Evolutionary conservation across 2,888 invertebrate species (phyloP).

Genomic region (Andrena fulva): DNA sequence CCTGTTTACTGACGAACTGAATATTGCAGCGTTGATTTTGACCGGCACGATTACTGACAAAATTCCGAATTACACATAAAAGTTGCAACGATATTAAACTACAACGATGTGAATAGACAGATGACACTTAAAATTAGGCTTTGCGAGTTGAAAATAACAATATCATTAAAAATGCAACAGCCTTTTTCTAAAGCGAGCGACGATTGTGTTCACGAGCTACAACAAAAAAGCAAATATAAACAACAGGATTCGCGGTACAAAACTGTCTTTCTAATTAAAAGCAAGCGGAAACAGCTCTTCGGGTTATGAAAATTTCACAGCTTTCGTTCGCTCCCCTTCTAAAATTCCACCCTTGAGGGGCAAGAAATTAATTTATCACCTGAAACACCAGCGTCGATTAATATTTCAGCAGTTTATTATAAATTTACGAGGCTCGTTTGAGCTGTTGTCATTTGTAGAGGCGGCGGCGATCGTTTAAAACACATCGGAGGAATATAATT

Average conservation of each 20-base stretch:
- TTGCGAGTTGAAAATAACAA: not conserved
- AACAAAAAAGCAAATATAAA: not conserved
- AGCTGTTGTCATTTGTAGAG: not conserved
- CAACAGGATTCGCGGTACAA: not conserved
- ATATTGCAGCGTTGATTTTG: constrained; percentile 1
- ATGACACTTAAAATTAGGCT: not conserved
- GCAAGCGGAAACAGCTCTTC: constrained; percentile 35
- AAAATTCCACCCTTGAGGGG: constrained; percentile 32
- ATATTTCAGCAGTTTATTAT: constrained; percentile 54
- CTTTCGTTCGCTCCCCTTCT: not conserved
- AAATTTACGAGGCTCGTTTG: constrained; percentile 29
- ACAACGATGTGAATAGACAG: too few relatives aligned
- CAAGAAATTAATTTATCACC: constrained; percentile 48
- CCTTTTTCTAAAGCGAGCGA: too few relatives aligned
- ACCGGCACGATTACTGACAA: not conserved
- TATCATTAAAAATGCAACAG: too few relatives aligned
- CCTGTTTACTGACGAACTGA: constrained; percentile 5
- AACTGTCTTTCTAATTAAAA: constrained; percentile 37
- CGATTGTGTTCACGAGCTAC: not conserved
- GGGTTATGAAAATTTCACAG: constrained; percentile 48
- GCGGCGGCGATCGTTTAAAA: constrained; percentile 37
- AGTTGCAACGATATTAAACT: not conserved
- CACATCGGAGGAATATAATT: constrained; percentile 16
- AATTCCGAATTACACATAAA: not conserved
- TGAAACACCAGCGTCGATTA: constrained; percentile 46